Evolutionary conservation across 2,888 invertebrate genomes (phyloP).

Genomic region (Chymomyza procnemis): DNA sequence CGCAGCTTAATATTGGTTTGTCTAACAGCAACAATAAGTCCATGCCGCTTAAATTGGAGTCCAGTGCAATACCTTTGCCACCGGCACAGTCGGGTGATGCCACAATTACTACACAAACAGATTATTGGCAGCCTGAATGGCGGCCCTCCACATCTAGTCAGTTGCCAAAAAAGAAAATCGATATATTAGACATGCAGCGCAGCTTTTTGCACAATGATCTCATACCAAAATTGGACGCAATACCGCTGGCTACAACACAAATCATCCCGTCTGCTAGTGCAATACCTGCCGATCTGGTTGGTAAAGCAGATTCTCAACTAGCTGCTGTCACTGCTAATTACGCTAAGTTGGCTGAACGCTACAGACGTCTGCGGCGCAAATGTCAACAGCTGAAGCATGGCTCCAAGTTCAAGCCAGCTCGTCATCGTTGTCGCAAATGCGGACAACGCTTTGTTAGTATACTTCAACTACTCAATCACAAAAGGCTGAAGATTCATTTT

Average conservation of each 20-base stretch:
- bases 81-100: background rate
- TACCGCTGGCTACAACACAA: conserved; percentile 11
- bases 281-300: background rate
- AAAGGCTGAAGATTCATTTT: conserved; percentile 45
- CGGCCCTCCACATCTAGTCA: conserved; percentile 13
- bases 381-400: conserved; percentile 38
- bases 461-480: conserved; percentile 53
- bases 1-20: conserved; percentile 37
- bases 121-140: conserved; percentile 61
- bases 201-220: conserved; percentile 61
- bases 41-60: conserved; percentile 47
- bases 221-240: conserved; percentile 21
- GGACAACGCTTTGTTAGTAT: conserved; percentile 30
- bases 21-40: conserved; percentile 1
- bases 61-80: conserved; percentile 8
- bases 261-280: background rate
- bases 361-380: conserved; percentile 45
- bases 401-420: background rate
- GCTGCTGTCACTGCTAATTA: conserved; percentile 28
- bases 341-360: conserved; percentile 51
- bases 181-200: conserved; percentile 65
- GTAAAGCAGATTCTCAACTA: conserved; percentile 12
- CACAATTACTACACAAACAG: background rate
- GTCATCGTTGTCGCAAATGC: conserved; percentile 41
- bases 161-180: conserved; percentile 54